These are phyloP conservation scores for Vimba vimba DNA, from an alignment of 2,113 vertebrate genomes.

Conservation along the genomic window DNA sequence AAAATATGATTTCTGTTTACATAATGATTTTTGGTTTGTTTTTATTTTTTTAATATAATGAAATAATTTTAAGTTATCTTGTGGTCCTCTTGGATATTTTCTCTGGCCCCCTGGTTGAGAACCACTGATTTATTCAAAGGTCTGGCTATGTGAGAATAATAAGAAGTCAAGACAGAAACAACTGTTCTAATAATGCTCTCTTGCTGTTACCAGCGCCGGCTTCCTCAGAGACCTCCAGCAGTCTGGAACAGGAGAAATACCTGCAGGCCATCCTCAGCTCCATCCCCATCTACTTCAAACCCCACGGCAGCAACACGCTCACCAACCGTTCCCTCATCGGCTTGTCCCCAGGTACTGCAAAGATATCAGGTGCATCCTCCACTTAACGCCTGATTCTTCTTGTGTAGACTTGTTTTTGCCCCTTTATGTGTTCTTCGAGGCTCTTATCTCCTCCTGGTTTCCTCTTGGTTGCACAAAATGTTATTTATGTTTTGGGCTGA, in stretches of 20 bases:
- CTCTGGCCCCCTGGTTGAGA: background rate
- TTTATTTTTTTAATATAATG: no score
- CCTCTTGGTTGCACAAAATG: constrained; percentile 37
- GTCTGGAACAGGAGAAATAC: constrained; percentile 97
- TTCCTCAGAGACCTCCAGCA: constrained; percentile 93
- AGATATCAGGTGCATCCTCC: constrained; percentile 13
- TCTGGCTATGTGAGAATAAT: background rate
- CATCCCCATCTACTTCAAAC: constrained; percentile 89
- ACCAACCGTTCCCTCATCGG: constrained; percentile 87
- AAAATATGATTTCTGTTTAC: background rate
- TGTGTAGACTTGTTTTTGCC: constrained; percentile 56
- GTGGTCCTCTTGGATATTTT: background rate
- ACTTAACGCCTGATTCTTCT: constrained; percentile 39
- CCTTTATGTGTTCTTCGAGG: constrained; percentile 56
- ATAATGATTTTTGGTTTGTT: background rate
- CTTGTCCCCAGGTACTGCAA: constrained; percentile 89
- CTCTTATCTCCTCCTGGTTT: constrained; percentile 57
- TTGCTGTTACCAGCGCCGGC: constrained; percentile 74
- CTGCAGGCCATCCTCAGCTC: constrained; percentile 91
- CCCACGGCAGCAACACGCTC: constrained; percentile 84
- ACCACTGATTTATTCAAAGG: background rate
- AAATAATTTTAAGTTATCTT: background rate
- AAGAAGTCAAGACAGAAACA: background rate
- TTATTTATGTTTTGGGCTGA: constrained; percentile 59
- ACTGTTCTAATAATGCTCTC: background rate